phyloP scores from a whole-genome alignment of 2,113 vertebrate genomes.

The Caloenas nicobarica region DNA sequence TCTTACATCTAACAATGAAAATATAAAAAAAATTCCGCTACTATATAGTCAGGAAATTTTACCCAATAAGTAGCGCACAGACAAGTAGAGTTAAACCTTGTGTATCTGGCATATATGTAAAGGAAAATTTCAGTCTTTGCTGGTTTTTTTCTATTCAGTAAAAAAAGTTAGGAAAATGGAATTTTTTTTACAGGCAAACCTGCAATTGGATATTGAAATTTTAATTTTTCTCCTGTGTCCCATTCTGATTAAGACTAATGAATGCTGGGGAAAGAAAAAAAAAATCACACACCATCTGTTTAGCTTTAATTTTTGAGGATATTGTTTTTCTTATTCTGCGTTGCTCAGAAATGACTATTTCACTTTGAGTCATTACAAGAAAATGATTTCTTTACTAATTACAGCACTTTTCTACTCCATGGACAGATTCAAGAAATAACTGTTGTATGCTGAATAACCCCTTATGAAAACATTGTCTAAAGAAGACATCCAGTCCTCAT shows the following conservation, averaged over 20 bases:
- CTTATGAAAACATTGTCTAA: constrained; percentile 46
- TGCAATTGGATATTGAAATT: neutral
- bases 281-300: neutral
- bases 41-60: neutral
- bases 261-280: neutral
- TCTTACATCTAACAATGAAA: neutral
- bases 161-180: neutral
- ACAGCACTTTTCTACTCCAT: constrained; percentile 8
- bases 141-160: neutral
- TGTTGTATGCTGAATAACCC: neutral
- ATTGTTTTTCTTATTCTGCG: neutral
- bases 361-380: neutral
- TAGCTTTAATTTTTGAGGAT: neutral
- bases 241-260: neutral
- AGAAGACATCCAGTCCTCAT: constrained; percentile 58
- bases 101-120: neutral
- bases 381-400: constrained; percentile 10
- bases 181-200: neutral
- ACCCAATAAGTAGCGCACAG: neutral
- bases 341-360: neutral
- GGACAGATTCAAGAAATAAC: constrained; percentile 20
- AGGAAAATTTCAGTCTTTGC: neutral
- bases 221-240: neutral
- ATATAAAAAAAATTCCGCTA: neutral
- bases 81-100: neutral